Percentiles rank a stretch among this genome's conserved stretches.
Evolutionary conservation across 2,797 vertebrate species (phyloP).

Genomic region (Sardinella longiceps): DNA sequence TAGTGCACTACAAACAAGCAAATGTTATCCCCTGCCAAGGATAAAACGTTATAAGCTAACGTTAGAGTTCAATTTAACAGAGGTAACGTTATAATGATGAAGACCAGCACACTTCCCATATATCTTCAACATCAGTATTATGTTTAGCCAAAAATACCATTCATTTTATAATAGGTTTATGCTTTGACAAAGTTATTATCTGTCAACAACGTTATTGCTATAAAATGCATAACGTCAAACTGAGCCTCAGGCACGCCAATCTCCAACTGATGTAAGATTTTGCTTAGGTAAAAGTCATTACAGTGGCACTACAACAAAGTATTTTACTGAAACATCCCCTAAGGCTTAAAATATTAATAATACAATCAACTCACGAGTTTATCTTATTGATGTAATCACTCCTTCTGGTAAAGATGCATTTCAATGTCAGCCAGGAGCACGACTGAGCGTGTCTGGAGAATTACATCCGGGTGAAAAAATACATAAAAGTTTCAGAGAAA

Average conservation of each 20-base stretch:
- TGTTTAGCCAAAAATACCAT: too few species aligned
- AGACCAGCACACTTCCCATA: too few species aligned
- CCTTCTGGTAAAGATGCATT: background rate
- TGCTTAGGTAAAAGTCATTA: background rate
- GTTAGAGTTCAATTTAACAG: too few species aligned
- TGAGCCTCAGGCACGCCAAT: background rate
- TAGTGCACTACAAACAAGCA: too few species aligned
- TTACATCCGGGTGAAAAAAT: background rate
- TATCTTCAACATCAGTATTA: too few species aligned
- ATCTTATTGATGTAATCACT: background rate
- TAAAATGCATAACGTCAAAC: too few species aligned
- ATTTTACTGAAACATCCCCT: background rate
- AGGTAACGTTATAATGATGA: too few species aligned
- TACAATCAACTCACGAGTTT: background rate
- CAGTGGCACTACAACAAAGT: background rate
- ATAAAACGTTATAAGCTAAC: too few species aligned
- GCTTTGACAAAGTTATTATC: too few species aligned
- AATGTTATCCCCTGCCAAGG: too few species aligned
- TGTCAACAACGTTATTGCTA: too few species aligned
- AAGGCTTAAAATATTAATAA: background rate
- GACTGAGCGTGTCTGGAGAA: background rate
- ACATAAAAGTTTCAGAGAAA: background rate
- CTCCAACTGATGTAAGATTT: background rate
- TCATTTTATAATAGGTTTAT: too few species aligned
- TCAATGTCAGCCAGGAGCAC: slow-evolving; percentile 1